Percentiles rank a stretch among this genome's conserved stretches.
Conservation (phyloP, 2,797 vertebrate genomes). For the Tamandua tetradactyla region DNA sequence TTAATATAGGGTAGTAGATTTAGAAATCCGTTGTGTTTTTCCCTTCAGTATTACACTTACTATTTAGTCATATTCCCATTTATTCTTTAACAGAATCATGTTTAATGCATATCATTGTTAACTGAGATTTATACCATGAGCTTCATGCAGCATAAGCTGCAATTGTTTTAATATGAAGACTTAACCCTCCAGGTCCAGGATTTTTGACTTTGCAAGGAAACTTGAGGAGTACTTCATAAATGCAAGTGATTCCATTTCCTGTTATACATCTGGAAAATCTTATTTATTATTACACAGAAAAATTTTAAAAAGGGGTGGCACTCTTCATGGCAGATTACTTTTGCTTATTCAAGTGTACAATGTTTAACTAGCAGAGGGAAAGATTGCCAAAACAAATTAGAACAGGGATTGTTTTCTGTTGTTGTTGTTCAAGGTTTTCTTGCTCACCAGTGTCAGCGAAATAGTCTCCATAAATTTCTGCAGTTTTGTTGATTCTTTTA, state of each 20-base stretch:
- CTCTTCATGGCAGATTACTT: constrained; percentile 60
- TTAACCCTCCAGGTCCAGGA: background rate
- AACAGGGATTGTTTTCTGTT: constrained; percentile 18
- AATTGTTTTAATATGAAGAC: constrained; percentile 54
- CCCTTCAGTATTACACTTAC: background rate
- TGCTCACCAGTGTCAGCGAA: constrained; percentile 47
- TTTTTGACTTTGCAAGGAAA: constrained; percentile 62
- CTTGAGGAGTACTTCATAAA: constrained; percentile 62
- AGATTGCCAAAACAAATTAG: constrained; percentile 67
- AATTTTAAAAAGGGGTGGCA: constrained; percentile 43
- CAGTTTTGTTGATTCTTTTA: constrained; percentile 75
- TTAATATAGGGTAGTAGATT: background rate
- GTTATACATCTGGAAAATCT: constrained; percentile 58
- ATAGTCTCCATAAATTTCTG: background rate
- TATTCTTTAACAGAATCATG: background rate
- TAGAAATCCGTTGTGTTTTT: background rate
- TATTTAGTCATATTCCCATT: background rate
- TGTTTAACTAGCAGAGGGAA: constrained; percentile 64
- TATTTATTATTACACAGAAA: constrained; percentile 74
- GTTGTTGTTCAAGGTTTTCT: constrained; percentile 64
- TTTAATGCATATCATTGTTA: background rate
- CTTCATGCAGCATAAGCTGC: background rate
- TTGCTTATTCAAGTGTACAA: constrained; percentile 54
- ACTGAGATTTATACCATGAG: background rate
- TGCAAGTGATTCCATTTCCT: constrained; percentile 65